Base-by-base conservation (phyloP, 1,140 invertebrate species). In the Vanessa tameamea region DNA sequence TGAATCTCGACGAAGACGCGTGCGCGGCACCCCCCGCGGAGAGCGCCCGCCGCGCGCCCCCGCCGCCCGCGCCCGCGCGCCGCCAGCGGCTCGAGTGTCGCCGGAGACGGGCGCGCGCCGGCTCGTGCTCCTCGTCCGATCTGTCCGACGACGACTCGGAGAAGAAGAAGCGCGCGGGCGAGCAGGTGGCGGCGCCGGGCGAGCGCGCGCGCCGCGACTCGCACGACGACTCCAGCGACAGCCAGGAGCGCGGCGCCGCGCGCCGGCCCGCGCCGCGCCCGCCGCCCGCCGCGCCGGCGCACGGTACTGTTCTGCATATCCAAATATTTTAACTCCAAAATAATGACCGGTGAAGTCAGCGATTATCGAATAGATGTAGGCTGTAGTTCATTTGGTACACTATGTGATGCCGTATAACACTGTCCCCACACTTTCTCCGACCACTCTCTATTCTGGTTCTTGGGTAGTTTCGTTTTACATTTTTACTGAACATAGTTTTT, bases 91-190 rank as follows among this genome's bases (percentile, higher is more conserved):
- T 87, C 81, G 80, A 86, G 97, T 91, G 81, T 80, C 82, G 85
- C 75, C 85, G 87, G 80, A 95, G 86, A 83, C 95, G 95, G 8
- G 80, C 89, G 61, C 94, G 97, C 16, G 97, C 97, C 8, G 96
- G 97, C 2, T 97, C 97, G 8, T 98, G 97, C 84, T 97, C 97
- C 78, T 97, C 97, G 64, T 98, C 97, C 0, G 97, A 98, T 86
- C 96, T 97, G 7, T 98, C 97, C 63, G 97, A 98, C 87, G 97
- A 98, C 88, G 97, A 98, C 81, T 96, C 96, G 51, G 97, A 98
- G 85, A 89, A 89, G 20, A 97, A 69, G 83, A 97, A 97, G 80
- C 91, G 96, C 15, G 96, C 96, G 20, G 95, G 97, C 61, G 97
- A 80, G 88, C 92, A 81, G 55, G 93, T 93, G 43, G 93, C 93